Conservation (phyloP, 2,888 invertebrate genomes). For the Chironomus riparius region DNA sequence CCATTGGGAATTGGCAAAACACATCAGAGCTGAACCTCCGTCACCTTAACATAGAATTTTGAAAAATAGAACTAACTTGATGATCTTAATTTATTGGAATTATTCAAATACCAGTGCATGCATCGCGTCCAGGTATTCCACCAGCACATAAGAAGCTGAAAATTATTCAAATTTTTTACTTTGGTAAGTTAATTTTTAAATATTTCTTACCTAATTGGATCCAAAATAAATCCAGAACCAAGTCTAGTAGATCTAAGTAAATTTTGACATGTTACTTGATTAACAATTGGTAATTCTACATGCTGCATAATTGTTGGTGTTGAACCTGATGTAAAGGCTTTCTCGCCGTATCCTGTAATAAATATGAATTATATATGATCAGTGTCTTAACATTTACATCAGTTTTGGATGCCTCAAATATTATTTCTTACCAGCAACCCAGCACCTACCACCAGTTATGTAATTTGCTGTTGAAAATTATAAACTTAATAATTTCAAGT, state of each 20-base stretch:
- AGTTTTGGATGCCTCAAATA: too few relatives aligned
- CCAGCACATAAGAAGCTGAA: slow-evolving; percentile 68
- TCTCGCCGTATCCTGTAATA: slow-evolving; percentile 62
- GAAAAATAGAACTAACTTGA: background rate
- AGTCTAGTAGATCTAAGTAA: slow-evolving; percentile 56
- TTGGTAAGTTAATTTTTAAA: too few relatives aligned
- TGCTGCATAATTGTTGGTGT: slow-evolving; percentile 61
- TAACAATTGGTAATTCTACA: slow-evolving; percentile 63
- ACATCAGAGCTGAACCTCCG: background rate
- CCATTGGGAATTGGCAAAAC: background rate
- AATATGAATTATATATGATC: too few relatives aligned
- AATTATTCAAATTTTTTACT: too few relatives aligned
- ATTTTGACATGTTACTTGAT: slow-evolving; percentile 53
- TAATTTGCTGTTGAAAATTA: background rate
- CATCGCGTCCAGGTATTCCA: slow-evolving; percentile 45
- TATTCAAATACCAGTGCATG: background rate
- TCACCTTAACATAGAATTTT: background rate
- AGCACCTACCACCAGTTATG: background rate
- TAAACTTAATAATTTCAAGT: too few relatives aligned
- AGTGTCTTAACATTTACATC: too few relatives aligned
- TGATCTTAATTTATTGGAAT: background rate
- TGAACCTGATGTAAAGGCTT: slow-evolving; percentile 52
- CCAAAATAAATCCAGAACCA: slow-evolving; percentile 52
- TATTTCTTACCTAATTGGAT: slow-evolving; percentile 32
- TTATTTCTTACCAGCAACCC: background rate